phyloP scores from a whole-genome alignment of 2,797 vertebrate species.

The Hydrocynus forskahlii region DNA sequence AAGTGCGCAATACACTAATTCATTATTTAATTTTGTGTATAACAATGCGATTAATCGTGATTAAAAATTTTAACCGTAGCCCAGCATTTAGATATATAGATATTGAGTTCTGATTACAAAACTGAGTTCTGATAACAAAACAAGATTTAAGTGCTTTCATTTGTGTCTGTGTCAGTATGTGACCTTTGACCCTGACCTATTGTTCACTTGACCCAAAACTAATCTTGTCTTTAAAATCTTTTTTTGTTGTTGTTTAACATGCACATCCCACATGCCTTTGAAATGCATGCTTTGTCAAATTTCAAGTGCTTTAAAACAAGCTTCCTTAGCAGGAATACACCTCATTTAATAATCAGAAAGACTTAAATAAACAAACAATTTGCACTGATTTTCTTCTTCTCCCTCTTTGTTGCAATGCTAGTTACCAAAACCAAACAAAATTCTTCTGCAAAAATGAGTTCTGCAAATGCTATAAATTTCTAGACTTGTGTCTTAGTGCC shows the following conservation, averaged over 20 bases:
- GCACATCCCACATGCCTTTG: neutral
- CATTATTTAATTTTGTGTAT: too few relatives aligned
- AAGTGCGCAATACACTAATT: too few relatives aligned
- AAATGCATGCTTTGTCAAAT: neutral
- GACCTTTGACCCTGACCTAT: slow-evolving; percentile 33
- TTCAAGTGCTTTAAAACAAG: slow-evolving; percentile 1
- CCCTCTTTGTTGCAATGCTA: neutral
- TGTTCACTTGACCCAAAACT: slow-evolving; percentile 39
- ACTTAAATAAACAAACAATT: too few relatives aligned
- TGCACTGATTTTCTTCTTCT: too few relatives aligned
- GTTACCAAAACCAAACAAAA: neutral
- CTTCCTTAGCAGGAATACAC: neutral
- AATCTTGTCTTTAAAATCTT: neutral
- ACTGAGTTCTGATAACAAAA: too few relatives aligned
- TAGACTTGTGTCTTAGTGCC: neutral
- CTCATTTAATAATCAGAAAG: neutral
- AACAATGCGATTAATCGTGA: too few relatives aligned
- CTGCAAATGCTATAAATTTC: neutral
- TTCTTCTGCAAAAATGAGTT: neutral
- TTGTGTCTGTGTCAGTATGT: neutral
- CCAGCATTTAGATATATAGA: too few relatives aligned
- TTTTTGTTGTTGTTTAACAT: slow-evolving; percentile 16
- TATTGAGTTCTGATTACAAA: too few relatives aligned
- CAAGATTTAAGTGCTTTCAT: neutral
- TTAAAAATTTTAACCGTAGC: too few relatives aligned